Percentiles rank a stretch among this genome's conserved stretches.
These are phyloP conservation scores for Cephus runcator DNA, from an alignment of 2,888 invertebrate genomes.

Conservation along the genomic window DNA sequence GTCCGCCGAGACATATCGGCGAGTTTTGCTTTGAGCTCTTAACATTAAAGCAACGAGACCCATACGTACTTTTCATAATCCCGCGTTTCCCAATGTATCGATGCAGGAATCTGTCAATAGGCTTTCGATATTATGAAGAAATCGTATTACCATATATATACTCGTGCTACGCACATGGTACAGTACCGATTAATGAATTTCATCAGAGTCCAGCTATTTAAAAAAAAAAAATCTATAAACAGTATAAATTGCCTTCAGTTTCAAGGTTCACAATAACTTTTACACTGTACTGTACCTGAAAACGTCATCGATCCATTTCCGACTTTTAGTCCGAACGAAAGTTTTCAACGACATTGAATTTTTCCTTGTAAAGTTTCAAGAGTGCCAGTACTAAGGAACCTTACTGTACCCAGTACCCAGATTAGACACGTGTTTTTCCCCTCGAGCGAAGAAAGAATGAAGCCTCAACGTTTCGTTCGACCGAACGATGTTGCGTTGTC, in stretches of 20 bases:
- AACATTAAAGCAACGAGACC: not conserved
- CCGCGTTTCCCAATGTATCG: not conserved
- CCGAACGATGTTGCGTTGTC: not conserved
- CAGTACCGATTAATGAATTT: not conserved
- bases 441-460: not conserved
- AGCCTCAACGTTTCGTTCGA: not conserved
- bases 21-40: not conserved
- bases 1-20: conserved; percentile 35
- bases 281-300: not conserved
- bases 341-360: not conserved
- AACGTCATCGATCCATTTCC: not conserved
- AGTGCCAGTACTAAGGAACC: not conserved
- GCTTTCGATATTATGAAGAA: not conserved
- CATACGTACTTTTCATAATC: not conserved
- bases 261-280: not conserved
- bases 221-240: not conserved
- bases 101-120: not conserved
- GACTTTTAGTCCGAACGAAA: not conserved
- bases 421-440: not conserved
- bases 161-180: not conserved
- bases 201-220: not conserved
- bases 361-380: not conserved
- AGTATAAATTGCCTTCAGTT: not conserved
- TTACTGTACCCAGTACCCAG: not conserved
- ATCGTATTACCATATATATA: not conserved